These are phyloP conservation scores for Strongylocentrotus purpuratus DNA, from an alignment of 35 echinoderm and acorn worm genomes.

Conservation along the genomic window DNA sequence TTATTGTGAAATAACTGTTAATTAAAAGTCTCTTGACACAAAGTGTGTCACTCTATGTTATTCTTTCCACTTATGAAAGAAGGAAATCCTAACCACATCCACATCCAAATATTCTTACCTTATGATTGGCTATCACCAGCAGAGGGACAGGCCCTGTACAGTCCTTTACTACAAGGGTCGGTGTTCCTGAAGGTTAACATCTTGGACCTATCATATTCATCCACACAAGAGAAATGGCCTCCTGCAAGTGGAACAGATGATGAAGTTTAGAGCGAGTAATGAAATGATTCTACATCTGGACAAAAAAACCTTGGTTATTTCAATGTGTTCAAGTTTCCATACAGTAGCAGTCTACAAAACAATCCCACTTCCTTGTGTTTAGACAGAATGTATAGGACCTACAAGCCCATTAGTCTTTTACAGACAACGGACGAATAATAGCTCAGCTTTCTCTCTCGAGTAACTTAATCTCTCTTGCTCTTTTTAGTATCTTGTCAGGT, in stretches of 20 bases:
- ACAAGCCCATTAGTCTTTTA: background rate
- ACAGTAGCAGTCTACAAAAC: background rate
- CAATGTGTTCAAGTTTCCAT: background rate
- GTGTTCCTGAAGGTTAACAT: constrained; percentile 11
- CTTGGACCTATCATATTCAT: background rate
- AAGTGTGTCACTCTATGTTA: too few species aligned
- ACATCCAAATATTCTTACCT: background rate
- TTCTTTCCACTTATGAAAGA: background rate
- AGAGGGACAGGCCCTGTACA: background rate
- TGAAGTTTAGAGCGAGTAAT: background rate
- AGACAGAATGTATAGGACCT: background rate
- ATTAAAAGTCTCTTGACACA: too few species aligned
- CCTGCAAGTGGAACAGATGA: background rate
- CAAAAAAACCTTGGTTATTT: too few species aligned
- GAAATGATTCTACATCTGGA: background rate
- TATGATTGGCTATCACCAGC: background rate
- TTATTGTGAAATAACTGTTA: too few species aligned
- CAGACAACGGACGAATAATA: background rate
- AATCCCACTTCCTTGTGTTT: background rate
- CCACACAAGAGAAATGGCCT: background rate
- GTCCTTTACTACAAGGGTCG: constrained; percentile 15
- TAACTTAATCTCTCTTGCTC: background rate
- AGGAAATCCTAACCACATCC: background rate
- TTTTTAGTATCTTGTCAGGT: background rate
- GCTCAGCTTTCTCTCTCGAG: background rate